A percentile compares a stretch with the other conserved stretches of the same genome.
Conservation (phyloP, 2,113 vertebrate species). For the Hydropotes inermis region DNA sequence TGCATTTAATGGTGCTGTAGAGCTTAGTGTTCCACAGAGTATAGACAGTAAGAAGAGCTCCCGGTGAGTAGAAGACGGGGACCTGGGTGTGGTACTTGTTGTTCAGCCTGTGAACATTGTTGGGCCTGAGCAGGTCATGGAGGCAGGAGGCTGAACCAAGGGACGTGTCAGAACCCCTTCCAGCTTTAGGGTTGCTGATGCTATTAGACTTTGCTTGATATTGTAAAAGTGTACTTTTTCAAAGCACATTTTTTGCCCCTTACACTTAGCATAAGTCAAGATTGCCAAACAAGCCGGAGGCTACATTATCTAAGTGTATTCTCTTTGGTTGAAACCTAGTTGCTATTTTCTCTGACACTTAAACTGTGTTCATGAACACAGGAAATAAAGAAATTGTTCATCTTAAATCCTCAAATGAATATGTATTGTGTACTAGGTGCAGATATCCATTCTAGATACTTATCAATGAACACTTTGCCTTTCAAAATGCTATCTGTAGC, state of each 20-base stretch:
- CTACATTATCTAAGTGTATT: background rate
- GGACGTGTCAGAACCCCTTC: background rate
- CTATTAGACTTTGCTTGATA: background rate
- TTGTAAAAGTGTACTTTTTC: background rate
- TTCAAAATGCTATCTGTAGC: conserved; percentile 7
- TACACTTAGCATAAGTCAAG: background rate
- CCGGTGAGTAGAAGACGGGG: background rate
- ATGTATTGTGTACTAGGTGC: background rate
- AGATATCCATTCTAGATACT: background rate
- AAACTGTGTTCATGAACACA: background rate
- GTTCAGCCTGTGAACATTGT: background rate
- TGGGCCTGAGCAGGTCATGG: background rate
- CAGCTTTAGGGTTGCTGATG: background rate
- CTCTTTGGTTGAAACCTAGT: background rate
- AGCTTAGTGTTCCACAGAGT: background rate
- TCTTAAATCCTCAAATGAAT: conserved; percentile 25
- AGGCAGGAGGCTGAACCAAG: background rate
- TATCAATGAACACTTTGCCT: conserved; percentile 25
- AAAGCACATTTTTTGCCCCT: background rate
- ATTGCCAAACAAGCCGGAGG: background rate
- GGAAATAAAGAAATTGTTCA: background rate
- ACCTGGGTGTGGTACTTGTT: background rate
- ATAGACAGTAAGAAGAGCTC: background rate
- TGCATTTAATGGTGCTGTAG: background rate
- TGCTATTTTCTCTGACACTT: conserved; percentile 33